Percentiles rank a stretch among this genome's conserved stretches.
Conservation (phyloP, 2,888 invertebrate species). For the Podotricha telesiphe region DNA sequence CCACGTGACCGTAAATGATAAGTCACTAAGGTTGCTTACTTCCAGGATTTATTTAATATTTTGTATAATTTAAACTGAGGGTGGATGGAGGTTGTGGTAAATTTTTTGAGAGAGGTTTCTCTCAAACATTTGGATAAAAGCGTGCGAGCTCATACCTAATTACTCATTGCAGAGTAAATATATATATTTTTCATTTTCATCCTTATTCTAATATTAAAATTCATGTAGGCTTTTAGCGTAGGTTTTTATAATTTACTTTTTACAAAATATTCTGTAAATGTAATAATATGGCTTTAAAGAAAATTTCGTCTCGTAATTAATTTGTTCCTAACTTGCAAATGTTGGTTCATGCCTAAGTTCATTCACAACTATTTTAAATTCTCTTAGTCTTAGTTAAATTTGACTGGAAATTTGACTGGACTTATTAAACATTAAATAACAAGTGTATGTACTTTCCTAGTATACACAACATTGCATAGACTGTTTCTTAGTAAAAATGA, state of each 20-base stretch:
- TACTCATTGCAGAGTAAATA: constrained; percentile 16
- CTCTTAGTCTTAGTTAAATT: too few species aligned
- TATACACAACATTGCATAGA: too few species aligned
- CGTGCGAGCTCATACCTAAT: constrained; percentile 20
- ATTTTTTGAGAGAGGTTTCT: constrained; percentile 6
- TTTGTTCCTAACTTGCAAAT: not conserved
- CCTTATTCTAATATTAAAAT: constrained; percentile 14
- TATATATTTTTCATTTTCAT: not conserved
- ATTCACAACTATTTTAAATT: too few species aligned
- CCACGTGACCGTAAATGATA: constrained; percentile 28
- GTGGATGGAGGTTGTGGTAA: not conserved
- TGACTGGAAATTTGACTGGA: too few species aligned
- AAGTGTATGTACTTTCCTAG: too few species aligned
- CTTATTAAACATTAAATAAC: too few species aligned
- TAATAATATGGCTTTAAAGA: not conserved
- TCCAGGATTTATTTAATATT: constrained; percentile 19
- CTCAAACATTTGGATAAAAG: constrained; percentile 8
- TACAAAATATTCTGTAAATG: not conserved
- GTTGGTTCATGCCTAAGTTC: too few species aligned
- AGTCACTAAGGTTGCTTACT: constrained; percentile 26
- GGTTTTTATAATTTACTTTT: not conserved
- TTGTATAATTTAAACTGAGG: constrained; percentile 18
- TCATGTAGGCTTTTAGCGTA: not conserved
- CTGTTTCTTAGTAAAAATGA: too few species aligned
- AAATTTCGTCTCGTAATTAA: not conserved